A percentile compares a stretch with the other conserved stretches of the same genome.
Evolutionary conservation across 2,113 vertebrate species (phyloP).

Genomic region (Cardinalis cardinalis): DNA sequence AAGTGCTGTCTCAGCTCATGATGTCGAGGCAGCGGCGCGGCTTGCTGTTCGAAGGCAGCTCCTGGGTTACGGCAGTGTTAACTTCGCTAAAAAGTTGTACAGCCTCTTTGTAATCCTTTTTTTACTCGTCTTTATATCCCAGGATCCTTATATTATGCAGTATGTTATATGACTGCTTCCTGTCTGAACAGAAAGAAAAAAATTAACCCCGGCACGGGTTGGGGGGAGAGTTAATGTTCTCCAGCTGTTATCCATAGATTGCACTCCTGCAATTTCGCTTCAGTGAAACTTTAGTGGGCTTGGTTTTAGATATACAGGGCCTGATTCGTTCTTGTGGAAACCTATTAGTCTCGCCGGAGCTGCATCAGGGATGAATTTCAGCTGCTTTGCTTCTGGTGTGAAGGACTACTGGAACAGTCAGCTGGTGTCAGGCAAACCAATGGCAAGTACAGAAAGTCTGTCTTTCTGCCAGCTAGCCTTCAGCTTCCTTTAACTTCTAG

Average conservation of each 20-base stretch:
- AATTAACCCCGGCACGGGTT: not conserved
- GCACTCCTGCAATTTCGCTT: constrained; percentile 74
- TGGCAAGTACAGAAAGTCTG: not conserved
- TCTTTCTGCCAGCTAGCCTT: not conserved
- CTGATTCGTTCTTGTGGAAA: constrained; percentile 3
- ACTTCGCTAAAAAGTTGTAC: not conserved
- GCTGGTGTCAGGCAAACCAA: constrained; percentile 47
- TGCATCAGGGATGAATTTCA: constrained; percentile 15
- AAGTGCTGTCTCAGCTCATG: not conserved
- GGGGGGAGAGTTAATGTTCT: constrained; percentile 76
- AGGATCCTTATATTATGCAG: constrained; percentile 38
- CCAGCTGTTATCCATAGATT: constrained; percentile 78
- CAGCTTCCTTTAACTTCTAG: not conserved
- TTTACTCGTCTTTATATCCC: constrained; percentile 41
- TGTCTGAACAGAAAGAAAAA: constrained; percentile 71
- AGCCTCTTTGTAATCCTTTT: constrained; percentile 25
- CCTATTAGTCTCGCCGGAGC: constrained; percentile 1
- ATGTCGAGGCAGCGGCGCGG: not conserved
- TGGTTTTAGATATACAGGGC: constrained; percentile 56
- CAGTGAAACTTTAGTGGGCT: constrained; percentile 59
- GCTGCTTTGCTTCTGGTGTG: constrained; percentile 28
- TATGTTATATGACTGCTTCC: constrained; percentile 74
- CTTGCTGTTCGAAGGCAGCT: not conserved
- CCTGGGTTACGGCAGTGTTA: not conserved
- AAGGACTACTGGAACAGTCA: constrained; percentile 26